Evolutionary conservation across 2,113 vertebrate species (phyloP).

Genomic region (Casuarius casuarius): DNA sequence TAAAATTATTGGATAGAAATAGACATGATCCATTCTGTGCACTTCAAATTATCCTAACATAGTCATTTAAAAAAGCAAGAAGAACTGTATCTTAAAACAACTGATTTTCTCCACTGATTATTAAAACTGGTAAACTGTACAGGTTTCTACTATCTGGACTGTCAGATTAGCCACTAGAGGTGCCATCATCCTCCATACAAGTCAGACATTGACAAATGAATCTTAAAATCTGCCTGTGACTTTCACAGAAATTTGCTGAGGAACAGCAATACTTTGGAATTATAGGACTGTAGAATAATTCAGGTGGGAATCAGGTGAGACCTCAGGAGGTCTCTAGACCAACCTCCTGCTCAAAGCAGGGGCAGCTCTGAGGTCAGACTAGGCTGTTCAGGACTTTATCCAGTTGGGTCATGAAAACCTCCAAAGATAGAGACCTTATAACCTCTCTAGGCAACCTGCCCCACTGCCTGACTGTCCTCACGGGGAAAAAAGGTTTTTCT

Average conservation of each 20-base stretch:
- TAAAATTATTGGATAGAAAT: neutral
- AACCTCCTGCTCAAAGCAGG: neutral
- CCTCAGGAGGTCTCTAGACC: neutral
- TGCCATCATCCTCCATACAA: rapidly evolving
- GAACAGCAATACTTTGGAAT: neutral
- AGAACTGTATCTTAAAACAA: neutral
- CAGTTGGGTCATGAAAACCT: neutral
- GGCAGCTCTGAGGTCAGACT: neutral
- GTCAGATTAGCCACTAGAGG: neutral
- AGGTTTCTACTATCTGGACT: neutral
- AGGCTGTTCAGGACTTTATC: neutral
- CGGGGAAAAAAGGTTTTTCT: neutral
- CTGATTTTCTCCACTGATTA: neutral
- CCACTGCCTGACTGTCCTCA: neutral
- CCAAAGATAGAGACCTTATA: neutral
- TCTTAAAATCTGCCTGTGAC: neutral
- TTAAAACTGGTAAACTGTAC: neutral
- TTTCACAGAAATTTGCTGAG: neutral
- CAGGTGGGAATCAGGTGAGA: neutral
- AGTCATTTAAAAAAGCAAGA: neutral
- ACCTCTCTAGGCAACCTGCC: neutral
- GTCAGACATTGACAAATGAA: neutral
- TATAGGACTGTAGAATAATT: neutral
- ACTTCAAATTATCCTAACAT: neutral
- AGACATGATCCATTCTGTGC: rapidly evolving